Base-by-base conservation (phyloP, 1,140 invertebrate genomes). In the Heliconius nattereri region DNA sequence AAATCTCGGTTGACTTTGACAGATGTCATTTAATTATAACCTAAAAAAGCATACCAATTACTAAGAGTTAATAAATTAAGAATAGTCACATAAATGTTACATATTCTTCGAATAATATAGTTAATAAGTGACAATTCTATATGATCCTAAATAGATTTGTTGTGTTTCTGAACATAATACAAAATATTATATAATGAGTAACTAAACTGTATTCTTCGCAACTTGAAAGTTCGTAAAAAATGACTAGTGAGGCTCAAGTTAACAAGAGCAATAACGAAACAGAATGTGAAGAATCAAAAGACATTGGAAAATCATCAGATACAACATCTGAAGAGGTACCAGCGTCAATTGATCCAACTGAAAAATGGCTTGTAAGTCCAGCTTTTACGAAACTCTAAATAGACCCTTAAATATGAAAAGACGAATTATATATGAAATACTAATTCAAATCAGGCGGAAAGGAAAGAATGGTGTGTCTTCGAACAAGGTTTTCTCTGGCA, bases 361-460 rank as follows among this genome's bases (percentile, higher is more conserved):
- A 92, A 73, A 91, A 89, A 75, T 92, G 87, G 87, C 81, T 91
- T 84, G 91, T 76, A 76, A 45, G 75, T 23, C 49, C 5, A 37
- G 20, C 7, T 20, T 72, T 20, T 8, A 7, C 11, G 8, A 57
- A 57, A 19, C 19, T 57, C 1, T 20, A 29, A 9, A 66, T 66
- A 13, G 8, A 66, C 20, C 60, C 1, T 57, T 23, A 20, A n/a
- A 57, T n/a, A 29, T 70, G 3, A 32, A 29, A 29, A 29, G 29
- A 29, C 29, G 29, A 29, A 29, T 35, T 35, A 7, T 35, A 35
- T 35, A 35, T 35, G 40, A 45, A 45, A 45, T 45, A 16, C 13
- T 45, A 45, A 16, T 16, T 5, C 0, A 45, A 45, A 0, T 45
- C 11, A 13, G 13, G 2, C 0, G 5, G 40, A 45, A 45, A 5